Percentiles rank a stretch among this genome's conserved stretches.
These are phyloP conservation scores for Drosophila sturtevanti DNA, from an alignment of 1,140 invertebrate genomes.

Conservation along the genomic window DNA sequence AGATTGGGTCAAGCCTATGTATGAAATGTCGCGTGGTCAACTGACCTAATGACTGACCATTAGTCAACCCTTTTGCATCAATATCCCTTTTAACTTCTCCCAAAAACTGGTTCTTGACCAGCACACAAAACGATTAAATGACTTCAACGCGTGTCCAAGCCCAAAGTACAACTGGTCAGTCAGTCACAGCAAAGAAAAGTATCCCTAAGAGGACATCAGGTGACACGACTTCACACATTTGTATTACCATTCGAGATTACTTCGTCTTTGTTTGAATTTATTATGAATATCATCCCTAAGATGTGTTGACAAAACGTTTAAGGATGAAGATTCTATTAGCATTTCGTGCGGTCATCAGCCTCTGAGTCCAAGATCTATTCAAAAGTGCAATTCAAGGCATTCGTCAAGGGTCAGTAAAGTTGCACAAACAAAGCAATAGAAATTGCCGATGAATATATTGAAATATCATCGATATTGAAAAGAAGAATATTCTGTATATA, in stretches of 20 bases:
- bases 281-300: not conserved
- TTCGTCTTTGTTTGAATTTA: not conserved
- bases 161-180: conserved; percentile 26
- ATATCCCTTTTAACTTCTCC: not conserved
- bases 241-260: conserved; percentile 45
- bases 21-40: conserved; percentile 41
- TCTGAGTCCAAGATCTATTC: conserved; percentile 22
- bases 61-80: conserved; percentile 32
- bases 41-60: conserved; percentile 51
- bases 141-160: conserved; percentile 57
- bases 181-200: conserved; percentile 32
- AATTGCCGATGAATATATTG: conserved; percentile 57
- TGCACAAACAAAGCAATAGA: conserved; percentile 46
- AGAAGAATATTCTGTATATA: not conserved
- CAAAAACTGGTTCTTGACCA: conserved; percentile 67
- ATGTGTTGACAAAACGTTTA: conserved; percentile 45
- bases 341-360: conserved; percentile 40
- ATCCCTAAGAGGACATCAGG: conserved; percentile 13
- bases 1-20: not conserved
- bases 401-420: conserved; percentile 44
- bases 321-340: conserved; percentile 57
- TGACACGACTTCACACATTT: conserved; percentile 52
- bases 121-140: conserved; percentile 33
- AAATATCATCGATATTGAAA: conserved; percentile 54
- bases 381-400: conserved; percentile 27